Base-by-base conservation (phyloP, 1,140 invertebrate genomes). In the Babylonia areolata region DNA sequence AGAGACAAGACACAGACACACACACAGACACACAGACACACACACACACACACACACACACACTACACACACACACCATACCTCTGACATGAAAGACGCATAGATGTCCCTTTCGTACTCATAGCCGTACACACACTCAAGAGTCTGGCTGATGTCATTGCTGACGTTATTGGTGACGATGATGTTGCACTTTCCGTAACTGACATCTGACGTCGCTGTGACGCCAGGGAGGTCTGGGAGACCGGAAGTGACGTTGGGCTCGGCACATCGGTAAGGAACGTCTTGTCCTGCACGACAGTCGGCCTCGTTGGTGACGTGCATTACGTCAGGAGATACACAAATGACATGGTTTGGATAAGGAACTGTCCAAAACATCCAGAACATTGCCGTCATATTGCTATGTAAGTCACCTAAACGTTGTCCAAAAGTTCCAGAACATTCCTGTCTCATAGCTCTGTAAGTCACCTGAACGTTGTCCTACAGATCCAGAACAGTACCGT, bases 161-260 rank as follows among this genome's bases (percentile, higher is more conserved):
- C 46, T 80, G 40, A 46, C 23, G 42, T 80, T 80, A 35, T n/a
- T 80, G 42, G 42, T 80, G 42, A 80, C 78, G 78, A 80, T 31
- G 28, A 80, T 80, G 40, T 28, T n/a, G 46, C 78, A 80, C 23
- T 80, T 5, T 2, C 54, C 78, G 23, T 80, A 80, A 9, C 46
- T 42, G 15, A 80, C 42, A 11, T 54, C 6, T n/a, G 39, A 46
- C n/a, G 42, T n/a, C 9, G 5, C 23, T 31, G 46, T 80, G 78
- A 80, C 78, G 78, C 54, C 46, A 5, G 33, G 31, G 23, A 75
- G 31, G 40, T 51, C 78, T 15, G 42, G 40, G 5, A 39, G 23
- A 9, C 31, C 31, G 23, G 20, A 15, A 31, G 23, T 51, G 78
- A 11, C 31, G 42, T 46, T 80, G n/a, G 78, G 78, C 3, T 42